These are phyloP conservation scores for Melanophora roralis DNA, from an alignment of 2,888 invertebrate species.

Conservation along the genomic window DNA sequence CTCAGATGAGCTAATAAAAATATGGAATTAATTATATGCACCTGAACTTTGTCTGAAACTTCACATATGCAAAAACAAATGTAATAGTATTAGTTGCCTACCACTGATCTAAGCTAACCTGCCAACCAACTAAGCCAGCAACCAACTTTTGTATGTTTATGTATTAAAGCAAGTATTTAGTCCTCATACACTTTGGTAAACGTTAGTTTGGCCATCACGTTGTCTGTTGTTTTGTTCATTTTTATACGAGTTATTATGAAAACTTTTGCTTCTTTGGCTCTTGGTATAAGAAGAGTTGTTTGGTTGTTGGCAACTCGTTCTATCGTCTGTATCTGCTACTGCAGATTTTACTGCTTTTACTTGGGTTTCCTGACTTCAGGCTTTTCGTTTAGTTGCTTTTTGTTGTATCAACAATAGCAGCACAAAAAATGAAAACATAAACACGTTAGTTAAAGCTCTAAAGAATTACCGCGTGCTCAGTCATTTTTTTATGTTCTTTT, in stretches of 20 bases:
- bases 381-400: slow-evolving; percentile 10
- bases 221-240: slow-evolving; percentile 36
- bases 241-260: background rate
- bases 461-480: slow-evolving; percentile 45
- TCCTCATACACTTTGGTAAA: slow-evolving; percentile 54
- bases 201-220: slow-evolving; percentile 52
- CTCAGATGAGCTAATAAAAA: too few relatives aligned
- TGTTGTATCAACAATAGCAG: background rate
- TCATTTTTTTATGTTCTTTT: slow-evolving; percentile 31
- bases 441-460: slow-evolving; percentile 44
- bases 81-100: too few relatives aligned
- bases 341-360: slow-evolving; percentile 20
- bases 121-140: slow-evolving; percentile 18
- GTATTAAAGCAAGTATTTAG: slow-evolving; percentile 12
- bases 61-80: too few relatives aligned
- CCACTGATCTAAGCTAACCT: slow-evolving; percentile 19
- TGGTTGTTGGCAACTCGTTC: slow-evolving; percentile 14
- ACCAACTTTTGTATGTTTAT: slow-evolving; percentile 29
- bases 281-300: background rate
- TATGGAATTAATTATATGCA: too few relatives aligned
- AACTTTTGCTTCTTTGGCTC: slow-evolving; percentile 25
- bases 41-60: too few relatives aligned
- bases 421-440: slow-evolving; percentile 33
- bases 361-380: slow-evolving; percentile 37
- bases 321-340: background rate